These are phyloP conservation scores for Alethe castanea DNA, from an alignment of 2,113 vertebrate genomes.

Conservation along the genomic window DNA sequence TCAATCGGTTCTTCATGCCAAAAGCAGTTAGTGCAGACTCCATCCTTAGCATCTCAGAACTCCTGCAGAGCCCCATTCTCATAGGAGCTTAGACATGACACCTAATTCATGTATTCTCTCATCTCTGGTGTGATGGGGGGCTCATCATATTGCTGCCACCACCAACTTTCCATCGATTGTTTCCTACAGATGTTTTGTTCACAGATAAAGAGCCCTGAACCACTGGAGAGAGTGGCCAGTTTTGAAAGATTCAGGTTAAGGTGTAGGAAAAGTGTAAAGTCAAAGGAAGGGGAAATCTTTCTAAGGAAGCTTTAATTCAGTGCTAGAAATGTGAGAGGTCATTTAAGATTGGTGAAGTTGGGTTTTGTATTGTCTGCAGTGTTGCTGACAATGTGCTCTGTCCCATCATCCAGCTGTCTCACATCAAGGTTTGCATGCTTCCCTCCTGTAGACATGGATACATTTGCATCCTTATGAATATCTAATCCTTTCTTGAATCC, in stretches of 20 bases:
- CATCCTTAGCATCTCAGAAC: neutral
- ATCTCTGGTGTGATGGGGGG: neutral
- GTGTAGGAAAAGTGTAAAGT: neutral
- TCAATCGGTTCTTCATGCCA: neutral
- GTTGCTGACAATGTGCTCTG: neutral
- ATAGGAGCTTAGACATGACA: neutral
- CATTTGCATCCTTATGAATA: neutral
- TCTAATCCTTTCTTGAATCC: neutral
- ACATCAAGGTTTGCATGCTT: neutral
- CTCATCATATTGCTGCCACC: neutral
- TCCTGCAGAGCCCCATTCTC: neutral
- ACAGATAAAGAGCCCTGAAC: neutral
- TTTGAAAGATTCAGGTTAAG: neutral
- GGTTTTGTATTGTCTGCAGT: neutral
- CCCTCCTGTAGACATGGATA: neutral
- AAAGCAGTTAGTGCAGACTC: neutral
- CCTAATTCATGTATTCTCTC: neutral
- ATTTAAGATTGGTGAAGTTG: fast-evolving
- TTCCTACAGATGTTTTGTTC: neutral
- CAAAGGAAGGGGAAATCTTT: neutral
- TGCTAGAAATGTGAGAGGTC: neutral
- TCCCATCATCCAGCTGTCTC: neutral
- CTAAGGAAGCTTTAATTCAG: neutral
- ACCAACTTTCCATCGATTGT: neutral
- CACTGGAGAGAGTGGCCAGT: neutral